These are phyloP conservation scores for Drosophila antonietae DNA, from an alignment of 2,888 invertebrate species.

Conservation along the genomic window DNA sequence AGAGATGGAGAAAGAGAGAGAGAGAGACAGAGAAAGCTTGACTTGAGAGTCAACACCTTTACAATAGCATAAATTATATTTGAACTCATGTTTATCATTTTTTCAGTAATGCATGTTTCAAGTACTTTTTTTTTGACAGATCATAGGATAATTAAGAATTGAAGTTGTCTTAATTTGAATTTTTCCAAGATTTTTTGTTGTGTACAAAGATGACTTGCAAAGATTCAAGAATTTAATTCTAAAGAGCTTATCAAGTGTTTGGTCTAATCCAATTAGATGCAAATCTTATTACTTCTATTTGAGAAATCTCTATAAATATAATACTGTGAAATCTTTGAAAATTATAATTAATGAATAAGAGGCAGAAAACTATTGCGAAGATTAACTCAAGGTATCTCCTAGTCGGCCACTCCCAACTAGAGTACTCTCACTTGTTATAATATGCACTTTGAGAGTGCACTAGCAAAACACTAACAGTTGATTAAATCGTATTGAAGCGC, in stretches of 20 bases:
- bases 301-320: not conserved
- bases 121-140: not conserved
- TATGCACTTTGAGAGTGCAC: slow-evolving; percentile 18
- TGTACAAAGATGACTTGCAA: not conserved
- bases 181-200: not conserved
- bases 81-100: not conserved
- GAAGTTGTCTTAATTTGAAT: not conserved
- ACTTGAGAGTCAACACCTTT: slow-evolving; percentile 1
- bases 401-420: not conserved
- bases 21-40: not conserved
- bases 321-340: not conserved
- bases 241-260: not conserved
- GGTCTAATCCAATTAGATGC: not conserved
- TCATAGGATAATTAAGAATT: not conserved
- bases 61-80: not conserved
- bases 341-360: not conserved
- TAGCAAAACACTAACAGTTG: slow-evolving; percentile 37
- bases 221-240: not conserved
- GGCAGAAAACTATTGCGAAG: too few relatives aligned
- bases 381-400: not conserved
- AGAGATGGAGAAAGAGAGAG: not conserved
- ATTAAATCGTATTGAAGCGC: slow-evolving; percentile 47
- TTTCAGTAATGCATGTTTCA: not conserved
- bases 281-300: not conserved
- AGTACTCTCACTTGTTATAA: not conserved